These are phyloP conservation scores for Calcarius lapponicus DNA, from an alignment of 2,797 vertebrate genomes.

Conservation along the genomic window DNA sequence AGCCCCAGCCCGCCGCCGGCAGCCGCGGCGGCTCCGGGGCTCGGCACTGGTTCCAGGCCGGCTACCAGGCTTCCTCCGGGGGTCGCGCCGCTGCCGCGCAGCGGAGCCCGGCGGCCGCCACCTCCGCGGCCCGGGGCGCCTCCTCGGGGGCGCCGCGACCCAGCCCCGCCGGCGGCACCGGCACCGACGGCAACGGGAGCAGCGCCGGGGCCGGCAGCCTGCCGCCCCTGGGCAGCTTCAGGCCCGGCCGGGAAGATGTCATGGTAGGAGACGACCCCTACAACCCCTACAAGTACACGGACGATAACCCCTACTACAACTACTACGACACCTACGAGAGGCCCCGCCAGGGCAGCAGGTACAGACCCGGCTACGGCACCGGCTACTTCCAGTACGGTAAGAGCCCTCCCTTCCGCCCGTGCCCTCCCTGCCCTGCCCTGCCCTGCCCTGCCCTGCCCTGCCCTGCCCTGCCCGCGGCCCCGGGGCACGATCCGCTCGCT, in stretches of 20 bases:
- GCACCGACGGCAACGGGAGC: conserved; percentile 17
- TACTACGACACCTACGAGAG: conserved; percentile 92
- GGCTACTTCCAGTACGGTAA: conserved; percentile 94
- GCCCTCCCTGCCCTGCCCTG: background rate
- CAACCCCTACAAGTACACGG: conserved; percentile 86
- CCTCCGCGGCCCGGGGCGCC: background rate
- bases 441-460: no score
- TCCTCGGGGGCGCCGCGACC: background rate
- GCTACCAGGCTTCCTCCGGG: conserved; percentile 10
- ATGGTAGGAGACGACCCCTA: conserved; percentile 89
- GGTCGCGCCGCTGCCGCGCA: background rate
- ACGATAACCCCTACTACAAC: conserved; percentile 89
- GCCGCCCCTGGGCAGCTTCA: conserved; percentile 39
- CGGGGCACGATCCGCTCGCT: no score
- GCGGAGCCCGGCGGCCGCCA: background rate
- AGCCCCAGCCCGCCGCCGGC: background rate
- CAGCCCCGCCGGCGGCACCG: conserved; percentile 12
- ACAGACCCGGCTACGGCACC: conserved; percentile 91
- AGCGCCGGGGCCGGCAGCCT: background rate
- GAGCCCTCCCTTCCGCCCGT: background rate
- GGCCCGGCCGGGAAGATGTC: conserved; percentile 76
- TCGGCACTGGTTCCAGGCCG: conserved; percentile 77
- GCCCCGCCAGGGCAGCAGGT: conserved; percentile 78
- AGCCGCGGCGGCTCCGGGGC: conserved; percentile 41
- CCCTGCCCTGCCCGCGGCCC: no score